These are phyloP conservation scores for Panulirus ornatus DNA, from an alignment of 1,140 invertebrate species.

Conservation along the genomic window DNA sequence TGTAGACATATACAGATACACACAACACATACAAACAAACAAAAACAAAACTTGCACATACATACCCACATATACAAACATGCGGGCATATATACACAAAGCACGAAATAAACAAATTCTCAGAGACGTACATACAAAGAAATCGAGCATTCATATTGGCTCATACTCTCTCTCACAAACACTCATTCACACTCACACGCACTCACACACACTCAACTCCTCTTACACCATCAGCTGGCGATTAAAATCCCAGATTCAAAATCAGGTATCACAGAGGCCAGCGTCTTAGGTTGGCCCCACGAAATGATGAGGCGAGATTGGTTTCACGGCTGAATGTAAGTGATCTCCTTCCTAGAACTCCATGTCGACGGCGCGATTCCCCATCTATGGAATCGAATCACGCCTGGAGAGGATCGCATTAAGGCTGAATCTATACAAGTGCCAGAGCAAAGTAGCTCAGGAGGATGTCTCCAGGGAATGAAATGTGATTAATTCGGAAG, in stretches of 20 bases:
- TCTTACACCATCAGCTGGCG: not conserved
- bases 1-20: not conserved
- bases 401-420: conserved; percentile 43
- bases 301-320: conserved; percentile 32
- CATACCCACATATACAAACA: not conserved
- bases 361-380: conserved; percentile 43
- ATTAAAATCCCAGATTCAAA: not conserved
- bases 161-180: no score
- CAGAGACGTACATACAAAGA: no score
- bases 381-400: conserved; percentile 56
- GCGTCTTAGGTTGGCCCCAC: not conserved
- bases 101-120: no score
- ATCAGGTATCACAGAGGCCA: conserved; percentile 52
- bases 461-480: not conserved
- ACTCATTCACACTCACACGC: conserved; percentile 18
- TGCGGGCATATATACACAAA: no score
- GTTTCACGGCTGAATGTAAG: conserved; percentile 54
- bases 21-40: no score
- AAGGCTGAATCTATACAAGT: conserved; percentile 32
- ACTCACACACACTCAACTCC: not conserved
- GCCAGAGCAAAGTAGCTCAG: conserved; percentile 35
- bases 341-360: conserved; percentile 10
- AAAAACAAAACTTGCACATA: no score
- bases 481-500: not conserved
- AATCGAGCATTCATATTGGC: no score